Evolutionary conservation across 2,113 vertebrate species (phyloP).

Genomic region (Nesoenas mayeri): DNA sequence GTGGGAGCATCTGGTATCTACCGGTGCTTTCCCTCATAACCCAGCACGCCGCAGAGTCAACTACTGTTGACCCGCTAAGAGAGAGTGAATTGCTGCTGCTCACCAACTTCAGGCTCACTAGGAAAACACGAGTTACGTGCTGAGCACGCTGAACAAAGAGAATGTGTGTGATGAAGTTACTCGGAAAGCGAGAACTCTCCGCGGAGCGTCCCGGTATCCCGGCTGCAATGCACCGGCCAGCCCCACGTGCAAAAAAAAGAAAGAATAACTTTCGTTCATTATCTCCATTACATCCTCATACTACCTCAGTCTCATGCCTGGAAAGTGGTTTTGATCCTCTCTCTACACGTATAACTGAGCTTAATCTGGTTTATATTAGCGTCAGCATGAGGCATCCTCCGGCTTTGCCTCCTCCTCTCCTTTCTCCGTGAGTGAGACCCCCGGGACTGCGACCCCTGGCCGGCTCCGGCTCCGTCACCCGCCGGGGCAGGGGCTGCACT

Average conservation of each 20-base stretch:
- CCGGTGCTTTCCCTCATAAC: neutral
- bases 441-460: neutral
- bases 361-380: neutral
- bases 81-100: fast-evolving
- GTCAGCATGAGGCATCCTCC: neutral
- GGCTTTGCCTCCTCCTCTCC: neutral
- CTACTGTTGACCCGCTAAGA: fast-evolving
- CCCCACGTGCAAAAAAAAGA: neutral
- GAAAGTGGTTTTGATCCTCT: neutral
- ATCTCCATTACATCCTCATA: neutral
- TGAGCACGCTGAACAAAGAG: neutral
- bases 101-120: fast-evolving
- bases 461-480: neutral
- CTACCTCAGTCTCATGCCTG: neutral
- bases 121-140: neutral
- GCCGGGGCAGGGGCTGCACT: neutral
- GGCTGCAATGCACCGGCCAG: neutral
- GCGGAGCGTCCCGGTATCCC: neutral
- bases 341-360: neutral
- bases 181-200: neutral
- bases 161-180: neutral
- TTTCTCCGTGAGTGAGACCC: neutral
- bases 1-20: neutral
- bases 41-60: fast-evolving
- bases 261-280: neutral